A percentile compares a stretch with the other conserved stretches of the same genome.
Evolutionary conservation across 1,140 invertebrate genomes (phyloP).

Genomic region (Telenomus remus): DNA sequence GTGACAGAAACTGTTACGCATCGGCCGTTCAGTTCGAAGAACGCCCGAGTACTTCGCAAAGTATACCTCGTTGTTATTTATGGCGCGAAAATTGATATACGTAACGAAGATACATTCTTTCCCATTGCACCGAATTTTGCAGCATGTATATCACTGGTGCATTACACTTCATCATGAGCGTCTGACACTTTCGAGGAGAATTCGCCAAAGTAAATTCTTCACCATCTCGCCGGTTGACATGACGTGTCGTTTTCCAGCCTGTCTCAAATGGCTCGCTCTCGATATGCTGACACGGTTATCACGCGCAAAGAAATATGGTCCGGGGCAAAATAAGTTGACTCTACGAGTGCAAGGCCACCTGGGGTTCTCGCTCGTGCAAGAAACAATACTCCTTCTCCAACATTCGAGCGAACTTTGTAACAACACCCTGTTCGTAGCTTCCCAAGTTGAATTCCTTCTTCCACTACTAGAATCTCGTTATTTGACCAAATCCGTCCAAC

Average conservation of each 20-base stretch:
- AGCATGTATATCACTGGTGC: conserved; percentile 9
- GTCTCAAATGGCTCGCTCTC: conserved; percentile 4
- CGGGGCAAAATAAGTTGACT: no score
- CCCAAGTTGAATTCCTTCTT: conserved; percentile 1
- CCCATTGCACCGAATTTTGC: conserved; percentile 5
- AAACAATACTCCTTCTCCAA: no score
- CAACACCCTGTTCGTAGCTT: conserved; percentile 3
- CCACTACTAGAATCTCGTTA: neutral
- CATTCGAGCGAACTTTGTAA: conserved; percentile 6
- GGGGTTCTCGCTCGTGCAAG: no score
- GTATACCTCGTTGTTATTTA: conserved; percentile 10
- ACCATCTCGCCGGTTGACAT: neutral
- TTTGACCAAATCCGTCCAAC: conserved; percentile 1
- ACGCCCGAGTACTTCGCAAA: conserved; percentile 3
- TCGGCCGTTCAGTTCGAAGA: neutral
- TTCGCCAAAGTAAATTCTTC: conserved; percentile 18
- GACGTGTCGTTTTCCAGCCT: conserved; percentile 19
- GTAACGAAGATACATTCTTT: conserved; percentile 33
- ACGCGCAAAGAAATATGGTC: conserved; percentile 5
- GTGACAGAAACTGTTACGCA: neutral
- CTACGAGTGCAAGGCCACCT: no score
- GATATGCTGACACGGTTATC: conserved; percentile 3
- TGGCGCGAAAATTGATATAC: conserved; percentile 21
- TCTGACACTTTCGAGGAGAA: conserved; percentile 16
- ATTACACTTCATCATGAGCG: conserved; percentile 29